Conservation (phyloP, 2,797 vertebrate genomes). For the Momotus momota region DNA sequence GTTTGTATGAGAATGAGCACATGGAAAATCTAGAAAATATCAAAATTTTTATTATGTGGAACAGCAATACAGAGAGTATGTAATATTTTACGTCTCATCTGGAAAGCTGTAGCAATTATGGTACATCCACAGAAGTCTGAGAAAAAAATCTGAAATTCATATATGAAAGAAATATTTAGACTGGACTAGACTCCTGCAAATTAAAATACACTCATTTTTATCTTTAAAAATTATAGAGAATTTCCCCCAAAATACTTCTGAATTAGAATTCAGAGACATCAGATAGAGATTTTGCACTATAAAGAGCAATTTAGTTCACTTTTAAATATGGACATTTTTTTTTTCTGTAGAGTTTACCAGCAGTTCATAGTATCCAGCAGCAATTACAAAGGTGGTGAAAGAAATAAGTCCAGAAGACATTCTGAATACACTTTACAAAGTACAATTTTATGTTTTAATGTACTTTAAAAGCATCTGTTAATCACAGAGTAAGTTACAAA, state of each 20-base stretch:
- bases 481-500: background rate
- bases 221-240: background rate
- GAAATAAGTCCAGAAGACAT: background rate
- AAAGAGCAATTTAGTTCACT: background rate
- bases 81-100: background rate
- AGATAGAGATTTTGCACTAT: background rate
- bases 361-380: background rate
- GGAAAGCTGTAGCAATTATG: background rate
- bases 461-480: constrained; percentile 19
- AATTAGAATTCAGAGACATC: background rate
- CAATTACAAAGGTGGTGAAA: background rate
- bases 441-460: background rate
- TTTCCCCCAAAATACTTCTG: background rate
- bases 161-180: background rate
- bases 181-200: background rate
- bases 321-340: background rate
- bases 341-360: background rate
- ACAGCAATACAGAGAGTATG: background rate
- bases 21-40: background rate
- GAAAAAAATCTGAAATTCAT: background rate
- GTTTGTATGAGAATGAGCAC: background rate
- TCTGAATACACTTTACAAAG: background rate
- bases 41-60: background rate
- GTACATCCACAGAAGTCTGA: background rate
- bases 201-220: background rate